A percentile compares a stretch with the other conserved stretches of the same genome.
Conservation (phyloP, 2,797 vertebrate species). For the Tenualosa thibaudeaui region DNA sequence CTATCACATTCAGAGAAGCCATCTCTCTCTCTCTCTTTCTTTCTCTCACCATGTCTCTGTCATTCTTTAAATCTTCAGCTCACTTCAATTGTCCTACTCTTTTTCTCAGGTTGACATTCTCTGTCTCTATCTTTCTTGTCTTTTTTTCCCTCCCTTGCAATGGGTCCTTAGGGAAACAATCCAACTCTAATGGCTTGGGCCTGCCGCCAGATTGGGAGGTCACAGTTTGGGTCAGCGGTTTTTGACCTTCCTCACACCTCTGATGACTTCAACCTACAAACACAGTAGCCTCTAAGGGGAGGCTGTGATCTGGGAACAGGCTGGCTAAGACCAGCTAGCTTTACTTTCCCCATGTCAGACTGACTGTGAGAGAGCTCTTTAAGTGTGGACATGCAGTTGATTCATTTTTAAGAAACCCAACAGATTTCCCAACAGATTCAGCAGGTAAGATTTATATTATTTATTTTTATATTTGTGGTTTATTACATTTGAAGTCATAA, state of each 20-base stretch:
- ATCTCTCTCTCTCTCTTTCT: neutral
- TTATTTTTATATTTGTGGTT: too few relatives aligned
- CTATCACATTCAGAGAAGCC: neutral
- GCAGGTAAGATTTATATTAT: too few relatives aligned
- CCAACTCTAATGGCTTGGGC: conserved; percentile 47
- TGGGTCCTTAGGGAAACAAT: conserved; percentile 52
- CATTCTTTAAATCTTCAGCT: neutral
- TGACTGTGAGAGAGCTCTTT: neutral
- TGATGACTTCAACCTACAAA: conserved; percentile 7
- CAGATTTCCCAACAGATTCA: too few relatives aligned
- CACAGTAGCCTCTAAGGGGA: neutral
- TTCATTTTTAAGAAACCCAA: too few relatives aligned
- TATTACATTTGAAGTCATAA: too few relatives aligned
- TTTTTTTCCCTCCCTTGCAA: conserved; percentile 14
- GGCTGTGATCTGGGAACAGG: neutral
- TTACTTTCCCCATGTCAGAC: neutral
- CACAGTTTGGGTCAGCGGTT: conserved; percentile 42
- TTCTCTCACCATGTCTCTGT: neutral
- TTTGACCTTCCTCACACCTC: conserved; percentile 41
- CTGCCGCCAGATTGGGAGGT: conserved; percentile 46
- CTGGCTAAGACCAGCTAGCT: neutral
- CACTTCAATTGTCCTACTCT: neutral
- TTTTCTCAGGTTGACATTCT: neutral
- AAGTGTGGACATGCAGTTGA: neutral
- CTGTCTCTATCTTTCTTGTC: neutral